Evolutionary conservation across 2,888 invertebrate species (phyloP).

Genomic region (Rhingia rostrata): DNA sequence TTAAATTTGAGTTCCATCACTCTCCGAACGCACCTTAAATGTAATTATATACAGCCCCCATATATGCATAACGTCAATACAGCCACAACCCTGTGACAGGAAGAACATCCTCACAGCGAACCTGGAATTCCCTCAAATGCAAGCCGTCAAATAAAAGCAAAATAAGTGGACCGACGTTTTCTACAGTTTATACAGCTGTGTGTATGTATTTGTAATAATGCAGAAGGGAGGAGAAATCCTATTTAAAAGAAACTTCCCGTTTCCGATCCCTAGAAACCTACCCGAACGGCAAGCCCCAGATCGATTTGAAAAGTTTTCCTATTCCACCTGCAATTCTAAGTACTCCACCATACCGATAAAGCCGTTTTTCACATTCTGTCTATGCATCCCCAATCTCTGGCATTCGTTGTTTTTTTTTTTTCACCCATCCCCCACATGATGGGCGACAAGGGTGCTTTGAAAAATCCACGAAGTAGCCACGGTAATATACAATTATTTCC

Average conservation of each 20-base stretch:
- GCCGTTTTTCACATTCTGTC: constrained; percentile 8
- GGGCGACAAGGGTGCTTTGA: constrained; percentile 58
- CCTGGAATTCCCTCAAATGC: constrained; percentile 46
- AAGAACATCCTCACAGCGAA: constrained; percentile 13
- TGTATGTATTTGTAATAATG: background rate
- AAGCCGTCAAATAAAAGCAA: constrained; percentile 18
- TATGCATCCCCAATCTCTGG: constrained; percentile 13
- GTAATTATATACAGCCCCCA: background rate
- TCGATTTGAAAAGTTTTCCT: constrained; percentile 50
- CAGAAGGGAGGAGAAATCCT: background rate
- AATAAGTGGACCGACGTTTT: constrained; percentile 10
- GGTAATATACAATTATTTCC: constrained; percentile 62
- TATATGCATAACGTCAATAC: constrained; percentile 21
- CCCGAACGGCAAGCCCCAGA: constrained; percentile 41
- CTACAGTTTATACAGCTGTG: too few relatives aligned
- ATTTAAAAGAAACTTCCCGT: constrained; percentile 30
- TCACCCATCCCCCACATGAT: constrained; percentile 39
- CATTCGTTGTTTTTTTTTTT: constrained; percentile 9
- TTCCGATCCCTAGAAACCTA: constrained; percentile 38
- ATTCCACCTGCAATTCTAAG: constrained; percentile 38
- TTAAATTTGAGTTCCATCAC: constrained; percentile 42
- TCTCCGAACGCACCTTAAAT: constrained; percentile 16
- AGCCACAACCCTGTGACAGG: constrained; percentile 2
- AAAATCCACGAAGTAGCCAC: constrained; percentile 51
- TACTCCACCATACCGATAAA: background rate